Evolutionary conservation across 1,140 invertebrate genomes (phyloP).

Genomic region (Drosophila miranda): DNA sequence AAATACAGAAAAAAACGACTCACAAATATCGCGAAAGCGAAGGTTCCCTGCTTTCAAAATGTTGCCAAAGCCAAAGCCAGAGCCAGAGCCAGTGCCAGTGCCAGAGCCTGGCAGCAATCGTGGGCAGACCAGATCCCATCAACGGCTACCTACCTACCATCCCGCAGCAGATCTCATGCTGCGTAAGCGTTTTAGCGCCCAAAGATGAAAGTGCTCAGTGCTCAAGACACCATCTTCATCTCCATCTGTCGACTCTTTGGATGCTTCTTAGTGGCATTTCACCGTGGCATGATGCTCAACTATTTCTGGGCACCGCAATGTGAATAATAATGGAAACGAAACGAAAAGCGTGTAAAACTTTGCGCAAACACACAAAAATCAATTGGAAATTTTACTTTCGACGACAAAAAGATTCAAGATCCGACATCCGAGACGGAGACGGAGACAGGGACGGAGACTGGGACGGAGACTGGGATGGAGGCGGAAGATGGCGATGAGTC

Average conservation of each 20-base stretch:
- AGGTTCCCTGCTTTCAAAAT: conserved; percentile 25
- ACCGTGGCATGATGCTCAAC: conserved; percentile 68
- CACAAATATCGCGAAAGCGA: conserved; percentile 23
- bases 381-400: conserved; percentile 80
- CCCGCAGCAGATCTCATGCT: conserved; percentile 63
- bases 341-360: conserved; percentile 77
- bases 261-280: conserved; percentile 56
- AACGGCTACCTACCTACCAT: too few relatives aligned
- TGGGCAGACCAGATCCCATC: conserved; percentile 5
- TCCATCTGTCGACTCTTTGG: not conserved
- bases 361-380: conserved; percentile 66
- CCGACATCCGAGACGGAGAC: not conserved
- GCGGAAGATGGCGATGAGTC: conserved; percentile 30
- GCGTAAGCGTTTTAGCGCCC: conserved; percentile 64
- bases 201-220: conserved; percentile 65
- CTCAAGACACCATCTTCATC: not conserved
- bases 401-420: conserved; percentile 55
- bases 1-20: not conserved
- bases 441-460: not conserved
- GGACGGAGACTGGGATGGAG: conserved; percentile 28
- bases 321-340: conserved; percentile 72
- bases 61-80: conserved; percentile 15
- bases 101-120: conserved; percentile 38
- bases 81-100: not conserved
- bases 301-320: conserved; percentile 63